Percentiles rank a stretch among this genome's conserved stretches.
phyloP scores from a whole-genome alignment of 2,888 invertebrate genomes.

The Papilio demoleus region DNA sequence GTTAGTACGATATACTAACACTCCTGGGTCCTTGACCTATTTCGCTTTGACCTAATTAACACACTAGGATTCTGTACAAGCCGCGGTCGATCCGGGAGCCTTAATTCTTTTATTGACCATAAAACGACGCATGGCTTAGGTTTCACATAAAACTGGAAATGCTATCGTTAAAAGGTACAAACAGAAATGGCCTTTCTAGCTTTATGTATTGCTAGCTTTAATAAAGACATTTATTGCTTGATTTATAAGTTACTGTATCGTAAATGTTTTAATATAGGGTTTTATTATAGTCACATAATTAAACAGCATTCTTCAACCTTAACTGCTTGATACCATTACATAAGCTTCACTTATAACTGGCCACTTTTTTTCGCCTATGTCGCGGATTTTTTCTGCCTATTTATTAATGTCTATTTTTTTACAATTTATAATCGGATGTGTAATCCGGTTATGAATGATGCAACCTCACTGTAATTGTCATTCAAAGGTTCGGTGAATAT shows the following conservation, averaged over 20 bases:
- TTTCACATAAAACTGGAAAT: slow-evolving; percentile 32
- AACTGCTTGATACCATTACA: neutral
- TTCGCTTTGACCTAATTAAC: slow-evolving; percentile 64
- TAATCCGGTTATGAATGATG: slow-evolving; percentile 9
- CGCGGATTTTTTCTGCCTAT: neutral
- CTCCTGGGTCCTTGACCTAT: slow-evolving; percentile 49
- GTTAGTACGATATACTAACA: slow-evolving; percentile 19
- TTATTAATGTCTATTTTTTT: neutral
- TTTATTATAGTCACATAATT: neutral
- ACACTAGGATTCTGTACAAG: slow-evolving; percentile 1
- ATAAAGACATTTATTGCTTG: slow-evolving; percentile 31
- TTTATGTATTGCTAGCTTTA: slow-evolving; percentile 25
- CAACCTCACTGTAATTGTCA: slow-evolving; percentile 33
- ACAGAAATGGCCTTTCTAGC: slow-evolving; percentile 30
- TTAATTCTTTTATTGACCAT: slow-evolving; percentile 33
- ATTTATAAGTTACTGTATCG: slow-evolving; percentile 4
- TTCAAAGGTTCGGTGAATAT: slow-evolving; percentile 40
- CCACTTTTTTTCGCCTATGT: no score
- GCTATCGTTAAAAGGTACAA: slow-evolving; percentile 30
- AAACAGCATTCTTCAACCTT: neutral
- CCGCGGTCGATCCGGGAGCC: neutral
- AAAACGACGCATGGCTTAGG: slow-evolving; percentile 29
- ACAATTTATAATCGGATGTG: neutral
- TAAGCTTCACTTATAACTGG: no score
- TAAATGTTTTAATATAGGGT: slow-evolving; percentile 10